Evolutionary conservation across 2,797 vertebrate genomes (phyloP).

Genomic region (Pitangus sulphuratus): DNA sequence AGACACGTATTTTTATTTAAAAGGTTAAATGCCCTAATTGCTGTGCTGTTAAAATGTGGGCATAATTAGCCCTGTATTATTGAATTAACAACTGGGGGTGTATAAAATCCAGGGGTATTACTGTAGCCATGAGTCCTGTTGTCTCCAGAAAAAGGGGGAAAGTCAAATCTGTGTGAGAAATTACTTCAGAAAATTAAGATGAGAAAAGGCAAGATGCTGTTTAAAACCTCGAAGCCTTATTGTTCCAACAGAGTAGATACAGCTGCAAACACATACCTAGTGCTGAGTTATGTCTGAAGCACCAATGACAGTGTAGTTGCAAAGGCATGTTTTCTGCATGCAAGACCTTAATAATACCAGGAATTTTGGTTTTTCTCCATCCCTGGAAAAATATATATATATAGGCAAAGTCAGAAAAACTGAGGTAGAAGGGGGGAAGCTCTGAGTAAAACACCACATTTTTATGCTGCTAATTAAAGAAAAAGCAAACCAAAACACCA

Average conservation of each 20-base stretch:
- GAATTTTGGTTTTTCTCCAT: background rate
- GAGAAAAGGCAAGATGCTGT: background rate
- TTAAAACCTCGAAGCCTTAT: background rate
- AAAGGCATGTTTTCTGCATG: background rate
- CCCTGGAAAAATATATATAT: background rate
- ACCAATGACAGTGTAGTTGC: background rate
- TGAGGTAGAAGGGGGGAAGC: background rate
- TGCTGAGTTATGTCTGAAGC: background rate
- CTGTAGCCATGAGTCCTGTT: background rate
- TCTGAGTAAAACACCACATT: background rate
- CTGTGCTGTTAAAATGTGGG: background rate
- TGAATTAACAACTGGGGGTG: background rate
- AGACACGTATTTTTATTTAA: background rate
- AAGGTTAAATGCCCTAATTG: background rate
- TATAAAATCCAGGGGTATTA: background rate
- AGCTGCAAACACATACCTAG: background rate
- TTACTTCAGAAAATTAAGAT: background rate
- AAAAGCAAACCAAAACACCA: background rate
- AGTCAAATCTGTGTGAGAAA: background rate
- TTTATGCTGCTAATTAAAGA: background rate
- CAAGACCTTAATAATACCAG: background rate
- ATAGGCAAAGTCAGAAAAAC: background rate
- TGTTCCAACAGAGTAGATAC: background rate
- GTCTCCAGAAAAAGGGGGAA: background rate
- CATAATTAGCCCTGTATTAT: background rate